These are phyloP conservation scores for Ophthalmolycus amberensis DNA, from an alignment of 2,113 vertebrate species.

Conservation along the genomic window DNA sequence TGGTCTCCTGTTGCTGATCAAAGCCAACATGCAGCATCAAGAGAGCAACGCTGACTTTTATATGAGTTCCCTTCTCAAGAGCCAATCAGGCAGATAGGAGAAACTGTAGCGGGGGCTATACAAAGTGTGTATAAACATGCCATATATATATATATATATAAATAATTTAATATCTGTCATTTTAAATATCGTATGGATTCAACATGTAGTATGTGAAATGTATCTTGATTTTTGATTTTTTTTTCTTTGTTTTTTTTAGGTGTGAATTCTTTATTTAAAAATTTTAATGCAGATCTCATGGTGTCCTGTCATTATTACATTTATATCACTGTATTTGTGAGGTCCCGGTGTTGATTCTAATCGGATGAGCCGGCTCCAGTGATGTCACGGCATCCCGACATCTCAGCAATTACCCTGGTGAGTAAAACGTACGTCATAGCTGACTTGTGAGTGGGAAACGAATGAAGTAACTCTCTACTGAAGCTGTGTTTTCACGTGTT, in stretches of 20 bases:
- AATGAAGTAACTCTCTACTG: neutral
- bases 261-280: slow-evolving; percentile 82
- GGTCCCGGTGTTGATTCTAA: neutral
- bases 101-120: slow-evolving; percentile 35
- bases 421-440: neutral
- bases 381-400: neutral
- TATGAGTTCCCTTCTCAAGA: slow-evolving; percentile 54
- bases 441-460: neutral
- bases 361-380: no score
- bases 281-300: slow-evolving; percentile 61
- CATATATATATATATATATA: slow-evolving; percentile 54
- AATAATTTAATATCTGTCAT: slow-evolving; percentile 79
- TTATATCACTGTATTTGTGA: neutral
- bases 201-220: slow-evolving; percentile 76
- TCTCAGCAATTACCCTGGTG: neutral
- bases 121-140: slow-evolving; percentile 73
- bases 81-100: slow-evolving; percentile 37
- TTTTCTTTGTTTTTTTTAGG: slow-evolving; percentile 58
- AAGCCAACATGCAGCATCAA: slow-evolving; percentile 39
- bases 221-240: slow-evolving; percentile 60
- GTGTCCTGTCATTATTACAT: slow-evolving; percentile 68
- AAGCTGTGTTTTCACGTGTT: neutral
- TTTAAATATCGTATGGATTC: slow-evolving; percentile 76
- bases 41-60: slow-evolving; percentile 39
- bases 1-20: slow-evolving; percentile 18